Evolutionary conservation across 1,140 invertebrate genomes (phyloP).

Genomic region (Heliconius hewitsoni): DNA sequence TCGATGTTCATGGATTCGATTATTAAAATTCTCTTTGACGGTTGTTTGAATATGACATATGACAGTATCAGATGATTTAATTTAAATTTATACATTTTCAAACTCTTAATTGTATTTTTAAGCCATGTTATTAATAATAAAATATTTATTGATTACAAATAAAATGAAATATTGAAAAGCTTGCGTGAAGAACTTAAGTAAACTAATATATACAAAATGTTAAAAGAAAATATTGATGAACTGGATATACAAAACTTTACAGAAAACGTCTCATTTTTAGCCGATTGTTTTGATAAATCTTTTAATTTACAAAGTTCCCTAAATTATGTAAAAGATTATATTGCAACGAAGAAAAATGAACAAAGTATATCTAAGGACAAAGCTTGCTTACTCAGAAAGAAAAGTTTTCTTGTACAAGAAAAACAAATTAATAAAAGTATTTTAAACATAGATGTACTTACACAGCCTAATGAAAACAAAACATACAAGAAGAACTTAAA

Average conservation of each 20-base stretch:
- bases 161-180: not conserved
- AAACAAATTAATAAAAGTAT: constrained; percentile 7
- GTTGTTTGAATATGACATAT: not conserved
- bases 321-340: constrained; percentile 58
- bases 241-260: constrained; percentile 61
- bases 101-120: not conserved
- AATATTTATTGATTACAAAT: not conserved
- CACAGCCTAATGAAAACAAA: constrained; percentile 39
- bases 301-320: constrained; percentile 64
- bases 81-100: not conserved
- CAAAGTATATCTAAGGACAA: constrained; percentile 24
- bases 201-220: constrained; percentile 34
- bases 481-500: constrained; percentile 53
- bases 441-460: not conserved
- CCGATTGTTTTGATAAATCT: constrained; percentile 67
- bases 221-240: constrained; percentile 43
- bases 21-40: not conserved
- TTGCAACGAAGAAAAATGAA: constrained; percentile 43
- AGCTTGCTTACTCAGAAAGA: not conserved
- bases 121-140: not conserved
- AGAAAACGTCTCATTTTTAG: constrained; percentile 70
- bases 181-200: not conserved
- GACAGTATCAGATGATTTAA: constrained; percentile 7
- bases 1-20: not conserved
- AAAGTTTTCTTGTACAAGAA: not conserved